phyloP scores from a whole-genome alignment of 2,888 invertebrate species.

The Apotomis capreana region DNA sequence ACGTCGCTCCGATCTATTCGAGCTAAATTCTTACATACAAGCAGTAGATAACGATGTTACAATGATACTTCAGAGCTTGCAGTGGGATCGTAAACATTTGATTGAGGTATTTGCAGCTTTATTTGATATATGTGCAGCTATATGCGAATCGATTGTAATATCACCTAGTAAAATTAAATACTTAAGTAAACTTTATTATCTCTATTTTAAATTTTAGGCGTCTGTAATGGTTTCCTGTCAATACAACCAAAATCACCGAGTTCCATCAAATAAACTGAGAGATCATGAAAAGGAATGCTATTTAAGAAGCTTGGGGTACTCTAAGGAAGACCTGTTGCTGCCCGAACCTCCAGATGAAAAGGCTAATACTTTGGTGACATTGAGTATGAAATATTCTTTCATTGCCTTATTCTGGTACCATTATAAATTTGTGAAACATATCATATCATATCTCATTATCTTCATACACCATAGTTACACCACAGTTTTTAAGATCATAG shows the following conservation, averaged over 20 bases:
- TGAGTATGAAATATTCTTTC: constrained; percentile 54
- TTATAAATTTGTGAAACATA: too few species aligned
- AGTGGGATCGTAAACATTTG: constrained; percentile 68
- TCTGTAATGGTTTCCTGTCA: constrained; percentile 55
- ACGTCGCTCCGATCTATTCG: constrained; percentile 56
- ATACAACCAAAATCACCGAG: constrained; percentile 59
- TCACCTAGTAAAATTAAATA: not conserved
- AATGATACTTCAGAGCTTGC: constrained; percentile 68
- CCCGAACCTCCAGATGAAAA: constrained; percentile 61
- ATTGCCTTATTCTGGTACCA: not conserved
- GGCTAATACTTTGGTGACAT: constrained; percentile 61
- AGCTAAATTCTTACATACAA: constrained; percentile 58
- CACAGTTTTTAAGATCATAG: too few species aligned
- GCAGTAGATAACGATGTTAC: constrained; percentile 66
- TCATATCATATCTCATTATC: too few species aligned
- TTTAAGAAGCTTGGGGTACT: constrained; percentile 60
- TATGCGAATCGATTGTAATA: too few species aligned
- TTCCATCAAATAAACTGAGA: constrained; percentile 53
- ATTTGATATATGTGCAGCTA: not conserved
- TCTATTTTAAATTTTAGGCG: constrained; percentile 53
- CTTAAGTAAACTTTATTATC: constrained; percentile 3
- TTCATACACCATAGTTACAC: too few species aligned
- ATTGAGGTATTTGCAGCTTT: constrained; percentile 55
- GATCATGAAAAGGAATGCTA: constrained; percentile 63
- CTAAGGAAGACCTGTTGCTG: constrained; percentile 57